phyloP scores from a whole-genome alignment of 37 sponge, comb jelly and placozoan genomes.

The Dysidea cf. avara region DNA sequence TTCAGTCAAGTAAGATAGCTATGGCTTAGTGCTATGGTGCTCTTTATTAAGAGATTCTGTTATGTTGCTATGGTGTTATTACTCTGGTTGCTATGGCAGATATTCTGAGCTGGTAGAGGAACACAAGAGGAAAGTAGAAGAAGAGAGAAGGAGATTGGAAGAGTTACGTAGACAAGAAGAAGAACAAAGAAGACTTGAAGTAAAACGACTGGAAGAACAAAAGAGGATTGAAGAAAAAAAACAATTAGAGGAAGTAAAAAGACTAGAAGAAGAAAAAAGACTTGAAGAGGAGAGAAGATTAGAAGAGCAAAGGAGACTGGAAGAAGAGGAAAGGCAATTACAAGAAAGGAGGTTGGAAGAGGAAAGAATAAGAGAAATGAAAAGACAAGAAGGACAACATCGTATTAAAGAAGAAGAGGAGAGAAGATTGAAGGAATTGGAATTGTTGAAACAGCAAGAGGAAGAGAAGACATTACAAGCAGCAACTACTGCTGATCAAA shows the following conservation, averaged over 20 bases:
- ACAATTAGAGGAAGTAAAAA: no score
- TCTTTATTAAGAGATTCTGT: not conserved
- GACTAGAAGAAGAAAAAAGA: not conserved
- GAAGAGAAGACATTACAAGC: not conserved
- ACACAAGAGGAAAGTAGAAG: not conserved
- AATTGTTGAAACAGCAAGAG: not conserved
- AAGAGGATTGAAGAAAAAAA: no score
- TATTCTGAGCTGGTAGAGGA: not conserved
- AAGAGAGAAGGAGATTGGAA: conserved; percentile 1
- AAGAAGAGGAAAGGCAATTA: conserved; percentile 2
- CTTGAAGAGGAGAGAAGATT: not conserved
- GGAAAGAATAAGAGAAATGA: not conserved
- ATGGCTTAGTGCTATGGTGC: no score
- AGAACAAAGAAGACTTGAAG: not conserved
- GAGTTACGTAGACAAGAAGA: not conserved
- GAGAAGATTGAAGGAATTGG: conserved; percentile 5
- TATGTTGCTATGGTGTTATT: not conserved
- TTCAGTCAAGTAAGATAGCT: no score
- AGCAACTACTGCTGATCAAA: no score
- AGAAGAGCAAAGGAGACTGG: not conserved
- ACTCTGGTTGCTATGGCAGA: not conserved
- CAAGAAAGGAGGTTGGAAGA: not conserved
- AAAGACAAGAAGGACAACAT: not conserved
- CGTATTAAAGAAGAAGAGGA: conserved; percentile 6
- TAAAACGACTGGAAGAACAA: not conserved